Base-by-base conservation (phyloP, 1,140 invertebrate genomes). In the Bilobella aurantiaca region DNA sequence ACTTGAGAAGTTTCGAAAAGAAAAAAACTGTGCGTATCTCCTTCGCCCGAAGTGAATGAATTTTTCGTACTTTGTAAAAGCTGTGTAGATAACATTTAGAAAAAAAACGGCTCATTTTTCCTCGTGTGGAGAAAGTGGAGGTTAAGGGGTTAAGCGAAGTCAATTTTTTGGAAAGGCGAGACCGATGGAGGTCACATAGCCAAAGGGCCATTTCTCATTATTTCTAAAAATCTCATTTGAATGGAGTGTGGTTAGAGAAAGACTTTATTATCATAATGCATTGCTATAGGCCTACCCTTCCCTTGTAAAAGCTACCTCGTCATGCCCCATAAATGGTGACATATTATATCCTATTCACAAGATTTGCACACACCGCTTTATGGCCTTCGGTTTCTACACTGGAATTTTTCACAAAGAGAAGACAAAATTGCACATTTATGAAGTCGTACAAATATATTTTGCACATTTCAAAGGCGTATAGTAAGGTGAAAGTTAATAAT, bases 201-300 rank as follows among this genome's bases (percentile, higher is more conserved):
- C n/a, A n/a, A n/a, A 42, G 37, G n/a, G n/a, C 37, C 37, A 42
- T 42, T 42, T 12, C 37, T 42, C 37, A 12, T 42, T n/a, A n/a
- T 3, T 23, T 23, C 25, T 53, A 18, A 53, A 53, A 53, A 53
- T 53, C 49, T 53, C 49, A 53, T 53, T 53, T 53, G 21, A 53
- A 53, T 53, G 49, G 49, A 53, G 49, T n/a, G n/a, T 53, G 49
- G 49, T 53, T 53, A 53, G 21, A n/a, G n/a, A n/a, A n/a, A n/a
- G n/a, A n/a, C n/a, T n/a, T n/a, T n/a, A n/a, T n/a, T n/a, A n/a
- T n/a, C n/a, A n/a, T n/a, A n/a, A n/a, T n/a, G n/a, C n/a, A n/a
- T n/a, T n/a, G n/a, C n/a, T n/a, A n/a, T n/a, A n/a, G n/a, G n/a
- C n/a, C n/a, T n/a, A n/a, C n/a, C n/a, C n/a, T n/a, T n/a, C n/a